Base-by-base conservation (phyloP, 2,888 invertebrate genomes). In the Synergus itoensis region DNA sequence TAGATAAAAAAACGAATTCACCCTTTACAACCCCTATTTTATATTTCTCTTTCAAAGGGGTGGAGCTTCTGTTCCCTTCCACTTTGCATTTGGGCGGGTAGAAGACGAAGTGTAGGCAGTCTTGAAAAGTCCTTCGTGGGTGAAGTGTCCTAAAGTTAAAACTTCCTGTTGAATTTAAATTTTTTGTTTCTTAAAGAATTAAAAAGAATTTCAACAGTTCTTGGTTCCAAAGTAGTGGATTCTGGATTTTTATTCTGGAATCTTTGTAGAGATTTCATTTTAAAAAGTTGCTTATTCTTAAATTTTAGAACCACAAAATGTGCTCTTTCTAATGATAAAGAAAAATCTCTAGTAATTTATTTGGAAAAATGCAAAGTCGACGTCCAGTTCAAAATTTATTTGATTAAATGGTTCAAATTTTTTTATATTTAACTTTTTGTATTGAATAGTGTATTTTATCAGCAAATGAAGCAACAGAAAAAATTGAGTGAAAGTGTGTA, bases 41-140 rank as follows among this genome's bases (percentile, higher is more conserved):
- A 73, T 77, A 82, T 79, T 83, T 84, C 87, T 83, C 84, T 87
- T 79, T 79, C 80, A 83, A 85, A 87, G 86, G 89, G 89, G 89
- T 87, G 89, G 90, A 90, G 90, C 88, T 85, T 88, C 81, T 80
- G 81, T 87, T 87, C 88, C 89, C 88, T 89, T 84, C 87, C 87
- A 88, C 87, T 89, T 90, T 90, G 87, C 88, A 89, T 88, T 82
- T 85, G 84, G 86, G 84, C 80, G 80, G 83, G 73, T 83, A 79
- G 80, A 82, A 83, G 79, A 83, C 84, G 85, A 88, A 87, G 85
- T 86, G 84, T 87, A 85, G 83, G 80, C 87, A 88, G 88, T 87
- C 84, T 86, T 83, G 78, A 76, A 45, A 78, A 65, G 81, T 78
- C 83, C 73, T 79, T 75, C 82, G 84, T 80, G 80, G 80, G 79